Evolutionary conservation across 2,797 vertebrate genomes (phyloP), one percentile per base, ranked within the genome.

Genomic region (Hirundo rustica): DNA sequence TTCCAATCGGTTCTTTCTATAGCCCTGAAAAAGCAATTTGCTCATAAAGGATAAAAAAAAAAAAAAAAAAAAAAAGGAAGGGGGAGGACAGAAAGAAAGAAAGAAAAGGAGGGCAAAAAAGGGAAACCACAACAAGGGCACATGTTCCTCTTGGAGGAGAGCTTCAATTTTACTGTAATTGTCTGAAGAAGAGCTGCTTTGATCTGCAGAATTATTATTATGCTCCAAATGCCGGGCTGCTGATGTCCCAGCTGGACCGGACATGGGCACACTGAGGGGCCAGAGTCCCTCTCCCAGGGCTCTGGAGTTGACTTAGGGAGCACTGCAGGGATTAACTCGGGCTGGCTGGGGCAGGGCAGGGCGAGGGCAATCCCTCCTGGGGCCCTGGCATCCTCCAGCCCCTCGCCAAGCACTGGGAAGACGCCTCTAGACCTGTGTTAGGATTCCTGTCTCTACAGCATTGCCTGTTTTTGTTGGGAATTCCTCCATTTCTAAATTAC

Each of bases 131-230:
- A 97, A 97, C 96, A 97, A 96, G 97, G 96, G 96, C 96, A 96
- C 18, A 9, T 96, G 30, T 95, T 98, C 92, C 96, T 97, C 97
- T 97, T 96, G 93, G 94, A 97, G 97, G 96, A 97, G 97, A 97
- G 97, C 97, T 97, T 98, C 98, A 97, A 98, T 98, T 98, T 98
- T 97, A 96, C 97, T 97, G 97, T 97, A 98, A 98, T 97, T 98
- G 98, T 98, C 97, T 98, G 97, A 97, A 96, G 97, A 97, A 95
- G 72, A 96, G 96, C 96, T 50, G 96, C 98, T 98, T 98, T 98
- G 98, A 98, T 98, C 97, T 97, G 95, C 93, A 96, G 96, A 97
- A 97, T 97, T 97, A 97, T 97, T 96, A 97, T 97, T 96, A 91
- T 89, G 95, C 94, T 92, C 93, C 95, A 87, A 96, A 96, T n/a